Conservation (phyloP, 2,113 vertebrate genomes). For the Larimichthys crocea region DNA sequence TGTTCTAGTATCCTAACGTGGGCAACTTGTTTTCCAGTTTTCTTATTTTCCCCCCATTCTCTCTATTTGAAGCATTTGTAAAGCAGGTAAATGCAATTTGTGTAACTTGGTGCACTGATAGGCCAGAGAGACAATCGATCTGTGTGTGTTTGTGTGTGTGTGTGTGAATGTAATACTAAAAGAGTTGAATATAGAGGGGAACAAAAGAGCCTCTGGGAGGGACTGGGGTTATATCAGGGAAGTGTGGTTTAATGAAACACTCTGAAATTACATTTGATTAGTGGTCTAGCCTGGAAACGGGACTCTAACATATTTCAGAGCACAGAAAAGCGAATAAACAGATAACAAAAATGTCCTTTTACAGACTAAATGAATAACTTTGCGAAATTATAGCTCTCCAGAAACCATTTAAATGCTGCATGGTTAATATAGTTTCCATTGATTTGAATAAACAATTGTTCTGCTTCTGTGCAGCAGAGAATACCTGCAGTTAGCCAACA, state of each 20-base stretch:
- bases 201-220: slow-evolving; percentile 37
- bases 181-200: slow-evolving; percentile 26
- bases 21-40: slow-evolving; percentile 47
- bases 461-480: neutral
- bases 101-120: slow-evolving; percentile 19
- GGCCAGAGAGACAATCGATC: slow-evolving; percentile 57
- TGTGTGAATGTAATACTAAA: slow-evolving; percentile 45
- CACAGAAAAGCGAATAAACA: slow-evolving; percentile 34
- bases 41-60: slow-evolving; percentile 40
- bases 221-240: slow-evolving; percentile 13
- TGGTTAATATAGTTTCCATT: slow-evolving; percentile 3
- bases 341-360: slow-evolving; percentile 32
- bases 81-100: slow-evolving; percentile 69
- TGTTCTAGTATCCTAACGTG: slow-evolving; percentile 27
- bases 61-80: slow-evolving; percentile 48
- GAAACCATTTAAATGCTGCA: slow-evolving; percentile 7
- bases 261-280: slow-evolving; percentile 43
- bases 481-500: neutral
- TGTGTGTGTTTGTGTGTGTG: neutral
- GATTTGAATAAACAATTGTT: slow-evolving; percentile 1
- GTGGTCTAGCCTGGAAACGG: slow-evolving; percentile 18
- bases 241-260: slow-evolving; percentile 37
- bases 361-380: slow-evolving; percentile 1
- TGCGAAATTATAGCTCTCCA: slow-evolving; percentile 6
- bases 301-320: slow-evolving; percentile 12